Conservation (phyloP, 1,140 invertebrate species). For the Brevipalpus yothersi region DNA sequence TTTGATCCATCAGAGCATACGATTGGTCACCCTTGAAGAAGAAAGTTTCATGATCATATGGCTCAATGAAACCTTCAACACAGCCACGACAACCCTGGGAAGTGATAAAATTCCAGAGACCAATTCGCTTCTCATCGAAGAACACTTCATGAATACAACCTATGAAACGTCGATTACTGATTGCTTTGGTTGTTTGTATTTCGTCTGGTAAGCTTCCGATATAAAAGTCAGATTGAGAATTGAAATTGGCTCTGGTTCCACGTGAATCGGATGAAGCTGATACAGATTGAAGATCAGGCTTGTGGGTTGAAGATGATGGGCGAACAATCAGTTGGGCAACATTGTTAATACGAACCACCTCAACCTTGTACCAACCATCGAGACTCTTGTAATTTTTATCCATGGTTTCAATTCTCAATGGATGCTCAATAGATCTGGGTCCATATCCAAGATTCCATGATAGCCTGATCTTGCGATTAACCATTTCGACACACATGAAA, state of each 20-base stretch:
- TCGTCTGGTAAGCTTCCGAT: slow-evolving; percentile 15
- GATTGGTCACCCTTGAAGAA: slow-evolving; percentile 26
- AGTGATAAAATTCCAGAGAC: slow-evolving; percentile 63
- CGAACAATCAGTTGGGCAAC: slow-evolving; percentile 18
- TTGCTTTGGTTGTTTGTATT: slow-evolving; percentile 18
- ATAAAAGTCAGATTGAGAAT: slow-evolving; percentile 13
- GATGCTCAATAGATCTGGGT: slow-evolving; percentile 29
- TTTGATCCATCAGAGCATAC: slow-evolving; percentile 16
- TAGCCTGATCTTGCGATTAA: slow-evolving; percentile 42
- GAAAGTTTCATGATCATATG: not conserved
- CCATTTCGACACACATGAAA: slow-evolving; percentile 50
- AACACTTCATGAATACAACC: slow-evolving; percentile 53
- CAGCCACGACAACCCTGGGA: slow-evolving; percentile 36
- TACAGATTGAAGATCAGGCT: slow-evolving; percentile 10
- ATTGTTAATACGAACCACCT: slow-evolving; percentile 27
- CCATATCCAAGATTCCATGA: slow-evolving; percentile 50
- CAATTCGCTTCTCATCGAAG: slow-evolving; percentile 47
- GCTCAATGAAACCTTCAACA: slow-evolving; percentile 29
- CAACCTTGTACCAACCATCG: slow-evolving; percentile 42
- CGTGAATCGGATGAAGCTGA: slow-evolving; percentile 12
- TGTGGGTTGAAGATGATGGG: slow-evolving; percentile 8
- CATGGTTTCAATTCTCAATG: slow-evolving; percentile 25
- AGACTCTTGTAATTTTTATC: slow-evolving; percentile 30
- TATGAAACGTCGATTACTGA: slow-evolving; percentile 20
- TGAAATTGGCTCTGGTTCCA: slow-evolving; percentile 15